Evolutionary conservation across 2,888 invertebrate genomes (phyloP), one percentile per base, ranked within the genome.

Genomic region (Scrobipalpa costella): DNA sequence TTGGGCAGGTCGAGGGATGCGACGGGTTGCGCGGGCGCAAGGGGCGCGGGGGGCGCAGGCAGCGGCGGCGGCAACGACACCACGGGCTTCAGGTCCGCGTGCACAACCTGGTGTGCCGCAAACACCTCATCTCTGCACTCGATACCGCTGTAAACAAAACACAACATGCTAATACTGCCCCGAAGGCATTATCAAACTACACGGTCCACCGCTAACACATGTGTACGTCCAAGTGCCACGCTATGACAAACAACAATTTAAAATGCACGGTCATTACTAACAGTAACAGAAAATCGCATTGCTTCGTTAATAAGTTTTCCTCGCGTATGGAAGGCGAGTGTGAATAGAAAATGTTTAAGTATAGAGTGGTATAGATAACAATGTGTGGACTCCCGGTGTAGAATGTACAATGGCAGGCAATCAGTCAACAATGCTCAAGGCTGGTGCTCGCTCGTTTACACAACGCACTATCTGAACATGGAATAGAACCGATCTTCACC

Each of bases 101-200:
- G 84, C 80, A 82, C 86, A 85, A 90, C 82, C 79, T 90, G 92
- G 83, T 94, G 93, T 83, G 93, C 92, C 77, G 95, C 95, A 83
- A 95, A 95, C 79, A 96, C 93, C 88, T 95, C 95, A 93, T 95
- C 93, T 90, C 94, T 93, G 92, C 94, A 93, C 93, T 96, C 96
- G 89, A 96, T 93, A 84, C 94, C 95, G 93, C 96, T 96, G 93
- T 72, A 91, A 73, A 87, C 83, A 87, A 76, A 79, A 72, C 67
- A 69, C 65, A 78, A 71, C 71, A 68, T 77, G 72, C 73, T 76
- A 78, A 80, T 76, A 79, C 77, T 73, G 68, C 69, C 75, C 73
- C 75, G 73, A 62, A 71, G 69, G 71, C 74, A 70, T 50, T 50
- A 63, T 15, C 19, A 50, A 60, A 65, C 64, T 67, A 72, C 63